Evolutionary conservation across 2,888 invertebrate genomes (phyloP).

Genomic region (Ennomos quercinarius): DNA sequence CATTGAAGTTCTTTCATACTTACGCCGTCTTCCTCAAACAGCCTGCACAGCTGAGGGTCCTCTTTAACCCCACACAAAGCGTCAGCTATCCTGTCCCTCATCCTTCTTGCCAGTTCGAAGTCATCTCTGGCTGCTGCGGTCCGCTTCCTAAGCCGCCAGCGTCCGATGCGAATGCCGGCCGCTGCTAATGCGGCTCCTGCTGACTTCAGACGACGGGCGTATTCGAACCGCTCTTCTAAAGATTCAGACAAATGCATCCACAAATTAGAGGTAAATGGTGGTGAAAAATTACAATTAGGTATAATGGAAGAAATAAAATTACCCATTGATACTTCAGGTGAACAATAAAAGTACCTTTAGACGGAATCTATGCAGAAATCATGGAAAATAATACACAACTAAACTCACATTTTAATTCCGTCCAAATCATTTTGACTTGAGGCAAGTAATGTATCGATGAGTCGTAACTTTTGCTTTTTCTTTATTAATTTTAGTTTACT

Average conservation of each 20-base stretch:
- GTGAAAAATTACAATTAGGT: no score
- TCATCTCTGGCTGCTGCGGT: constrained; percentile 97
- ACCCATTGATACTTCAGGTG: no score
- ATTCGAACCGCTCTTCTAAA: constrained; percentile 95
- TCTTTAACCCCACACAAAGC: constrained; percentile 91
- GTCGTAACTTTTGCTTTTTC: no score
- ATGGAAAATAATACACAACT: no score
- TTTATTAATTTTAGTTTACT: no score
- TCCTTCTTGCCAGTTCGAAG: constrained; percentile 95
- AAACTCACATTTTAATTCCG: no score
- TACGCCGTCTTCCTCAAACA: constrained; percentile 92
- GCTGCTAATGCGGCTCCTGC: constrained; percentile 93
- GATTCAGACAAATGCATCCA: not conserved
- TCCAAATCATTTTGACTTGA: no score
- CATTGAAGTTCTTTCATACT: constrained; percentile 43
- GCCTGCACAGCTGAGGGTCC: constrained; percentile 89
- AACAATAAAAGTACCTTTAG: no score
- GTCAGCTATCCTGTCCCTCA: constrained; percentile 95
- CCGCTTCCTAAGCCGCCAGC: constrained; percentile 95
- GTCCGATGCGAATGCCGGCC: constrained; percentile 95
- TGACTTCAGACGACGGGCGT: constrained; percentile 95
- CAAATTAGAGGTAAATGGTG: no score
- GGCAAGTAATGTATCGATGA: no score
- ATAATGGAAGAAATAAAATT: no score
- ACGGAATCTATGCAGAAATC: no score